Evolutionary conservation across 1,140 invertebrate species (phyloP), one percentile per base, ranked within the genome.

Genomic region (Bombyx mandarina): DNA sequence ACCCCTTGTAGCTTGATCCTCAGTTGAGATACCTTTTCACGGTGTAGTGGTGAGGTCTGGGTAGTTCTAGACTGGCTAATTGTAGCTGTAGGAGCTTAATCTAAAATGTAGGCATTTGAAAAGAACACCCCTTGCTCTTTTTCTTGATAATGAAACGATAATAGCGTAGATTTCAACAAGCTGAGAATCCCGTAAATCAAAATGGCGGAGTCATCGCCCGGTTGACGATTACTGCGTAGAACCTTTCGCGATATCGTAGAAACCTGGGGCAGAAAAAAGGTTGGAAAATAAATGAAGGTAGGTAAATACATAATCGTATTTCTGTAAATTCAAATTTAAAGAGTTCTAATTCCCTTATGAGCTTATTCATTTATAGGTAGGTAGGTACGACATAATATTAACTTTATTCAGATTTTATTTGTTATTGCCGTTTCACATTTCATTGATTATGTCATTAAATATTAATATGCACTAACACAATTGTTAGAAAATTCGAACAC

Each of bases 181-280:
- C 18, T 1, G 26, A 26, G 52, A 60, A 44, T 46, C 10, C 49
- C 47, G 26, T 52, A 47, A 26, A 62, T 48, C 58, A 79, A 77
- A 68, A 81, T 81, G 78, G 75, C 75, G 61, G 71, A 71, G 71
- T 71, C 75, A 71, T 79, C 73, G 73, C 71, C 71, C 72, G 69
- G 73, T 73, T 76, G 67, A 75, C 57, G 61, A 54, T 55, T 64
- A 56, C 63, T 60, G 60, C 61, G 60, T 55, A 57, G 56, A 58
- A 54, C 54, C 57, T 56, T 54, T 60, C 56, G 26, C 26, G 26
- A 67, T 61, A 60, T 53, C 50, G 46, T 50, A 50, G 22, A 59
- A 56, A 59, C 47, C 22, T 47, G 64, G 49, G 58, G 52, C 55
- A 58, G 56, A 54, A 18, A 51, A 56, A 56, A 55, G 26, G 45